phyloP scores from a whole-genome alignment of 2,888 invertebrate species.

The Sesia apiformis region DNA sequence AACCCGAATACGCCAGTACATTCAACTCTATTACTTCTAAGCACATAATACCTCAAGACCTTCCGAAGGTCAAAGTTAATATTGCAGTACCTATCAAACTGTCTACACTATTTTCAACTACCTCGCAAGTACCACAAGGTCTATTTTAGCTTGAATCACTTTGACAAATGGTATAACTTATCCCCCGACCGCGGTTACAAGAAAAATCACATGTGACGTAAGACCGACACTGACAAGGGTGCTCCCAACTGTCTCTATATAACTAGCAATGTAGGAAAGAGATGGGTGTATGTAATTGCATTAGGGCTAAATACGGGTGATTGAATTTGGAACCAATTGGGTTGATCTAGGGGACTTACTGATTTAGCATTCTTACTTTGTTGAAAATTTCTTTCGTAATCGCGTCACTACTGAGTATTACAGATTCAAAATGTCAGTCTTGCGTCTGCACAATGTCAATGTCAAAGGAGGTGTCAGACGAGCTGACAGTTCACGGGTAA shows the following conservation, averaged over 20 bases:
- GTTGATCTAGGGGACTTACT: no score
- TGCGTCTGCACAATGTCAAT: no score
- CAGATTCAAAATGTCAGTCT: no score
- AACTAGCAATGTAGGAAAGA: background rate
- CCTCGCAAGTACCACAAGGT: background rate
- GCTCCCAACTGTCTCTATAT: conserved; percentile 2
- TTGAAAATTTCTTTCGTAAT: no score
- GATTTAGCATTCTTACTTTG: no score
- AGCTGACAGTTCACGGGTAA: no score
- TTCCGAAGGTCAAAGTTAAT: background rate
- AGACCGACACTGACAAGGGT: conserved; percentile 7
- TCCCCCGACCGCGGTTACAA: background rate
- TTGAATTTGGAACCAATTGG: background rate
- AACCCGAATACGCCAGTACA: background rate
- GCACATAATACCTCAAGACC: background rate
- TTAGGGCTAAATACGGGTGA: conserved; percentile 1
- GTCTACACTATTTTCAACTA: background rate
- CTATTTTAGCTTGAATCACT: background rate
- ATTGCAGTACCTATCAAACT: background rate
- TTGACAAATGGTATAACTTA: background rate
- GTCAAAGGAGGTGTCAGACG: no score
- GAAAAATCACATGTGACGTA: conserved; percentile 5
- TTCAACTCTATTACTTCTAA: background rate
- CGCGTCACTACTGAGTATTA: no score
- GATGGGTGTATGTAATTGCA: conserved; percentile 1